These are phyloP conservation scores for Rhyacichthys aspro DNA, from an alignment of 2,797 vertebrate genomes.

Conservation along the genomic window DNA sequence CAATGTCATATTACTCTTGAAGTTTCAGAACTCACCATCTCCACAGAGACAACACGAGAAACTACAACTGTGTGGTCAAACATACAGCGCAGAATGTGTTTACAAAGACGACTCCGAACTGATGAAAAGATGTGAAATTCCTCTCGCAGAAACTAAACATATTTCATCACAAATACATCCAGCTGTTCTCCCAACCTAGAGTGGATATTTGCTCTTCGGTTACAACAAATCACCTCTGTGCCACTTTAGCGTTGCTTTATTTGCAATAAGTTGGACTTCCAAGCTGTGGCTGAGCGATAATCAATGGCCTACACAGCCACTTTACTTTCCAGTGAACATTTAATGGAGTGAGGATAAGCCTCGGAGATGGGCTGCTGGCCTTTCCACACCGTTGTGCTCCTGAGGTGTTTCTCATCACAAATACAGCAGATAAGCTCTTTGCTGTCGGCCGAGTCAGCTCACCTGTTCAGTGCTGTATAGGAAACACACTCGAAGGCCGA, in stretches of 20 bases:
- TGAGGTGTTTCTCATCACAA: conserved; percentile 48
- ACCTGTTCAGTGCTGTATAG: conserved; percentile 12
- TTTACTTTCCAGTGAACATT: conserved; percentile 66
- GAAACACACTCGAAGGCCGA: conserved; percentile 1
- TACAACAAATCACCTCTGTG: conserved; percentile 31
- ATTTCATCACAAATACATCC: conserved; percentile 3
- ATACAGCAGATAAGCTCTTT: conserved; percentile 31
- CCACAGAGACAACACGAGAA: conserved; percentile 11
- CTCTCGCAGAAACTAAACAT: conserved; percentile 13
- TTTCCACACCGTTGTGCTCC: conserved; percentile 44
- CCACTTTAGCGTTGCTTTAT: conserved; percentile 29
- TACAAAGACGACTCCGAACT: conserved; percentile 1
- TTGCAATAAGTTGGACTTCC: conserved; percentile 55
- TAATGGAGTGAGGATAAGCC: conserved; percentile 72
- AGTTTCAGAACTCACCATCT: conserved; percentile 15
- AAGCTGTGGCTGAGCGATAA: conserved; percentile 58
- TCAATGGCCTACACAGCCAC: conserved; percentile 63
- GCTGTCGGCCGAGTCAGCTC: conserved; percentile 18
- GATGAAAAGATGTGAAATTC: conserved; percentile 3
- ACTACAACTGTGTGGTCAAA: conserved; percentile 23
- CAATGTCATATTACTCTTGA: not conserved
- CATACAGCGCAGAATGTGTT: conserved; percentile 7
- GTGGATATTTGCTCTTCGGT: conserved; percentile 10
- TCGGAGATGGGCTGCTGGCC: conserved; percentile 50
- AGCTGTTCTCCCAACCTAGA: conserved; percentile 1